These are phyloP conservation scores for Neoniphon sammara DNA, from an alignment of 2,797 vertebrate species.

Conservation along the genomic window DNA sequence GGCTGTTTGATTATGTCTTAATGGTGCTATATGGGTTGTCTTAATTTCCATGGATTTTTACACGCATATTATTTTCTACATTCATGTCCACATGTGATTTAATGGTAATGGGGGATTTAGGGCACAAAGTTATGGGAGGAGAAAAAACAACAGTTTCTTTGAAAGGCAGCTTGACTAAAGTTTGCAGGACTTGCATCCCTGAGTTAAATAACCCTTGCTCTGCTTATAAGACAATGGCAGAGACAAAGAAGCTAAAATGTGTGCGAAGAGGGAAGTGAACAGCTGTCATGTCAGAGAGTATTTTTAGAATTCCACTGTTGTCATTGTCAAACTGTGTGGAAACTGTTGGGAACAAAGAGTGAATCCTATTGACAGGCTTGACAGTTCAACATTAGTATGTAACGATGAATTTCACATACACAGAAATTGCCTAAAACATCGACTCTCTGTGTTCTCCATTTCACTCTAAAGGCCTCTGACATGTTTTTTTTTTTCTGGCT, in stretches of 20 bases:
- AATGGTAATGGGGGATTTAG: slow-evolving; percentile 10
- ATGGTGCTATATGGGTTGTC: slow-evolving; percentile 23
- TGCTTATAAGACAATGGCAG: not conserved
- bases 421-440: not conserved
- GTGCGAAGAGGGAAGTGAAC: slow-evolving; percentile 4
- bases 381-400: slow-evolving; percentile 12
- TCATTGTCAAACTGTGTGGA: not conserved
- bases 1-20: slow-evolving; percentile 26
- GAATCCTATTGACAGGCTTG: slow-evolving; percentile 21
- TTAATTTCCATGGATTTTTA: slow-evolving; percentile 17
- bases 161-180: not conserved
- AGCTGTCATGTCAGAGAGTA: slow-evolving; percentile 10
- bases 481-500: not conserved
- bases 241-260: slow-evolving; percentile 5
- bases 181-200: not conserved
- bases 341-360: not conserved
- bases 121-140: not conserved
- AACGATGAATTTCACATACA: slow-evolving; percentile 19
- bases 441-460: not conserved
- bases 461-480: not conserved
- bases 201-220: not conserved
- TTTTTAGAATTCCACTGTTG: slow-evolving; percentile 42
- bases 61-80: not conserved
- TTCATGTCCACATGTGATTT: not conserved
- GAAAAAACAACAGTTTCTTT: not conserved